phyloP scores from a whole-genome alignment of 2,113 vertebrate genomes.

The Oceanodroma tethys region DNA sequence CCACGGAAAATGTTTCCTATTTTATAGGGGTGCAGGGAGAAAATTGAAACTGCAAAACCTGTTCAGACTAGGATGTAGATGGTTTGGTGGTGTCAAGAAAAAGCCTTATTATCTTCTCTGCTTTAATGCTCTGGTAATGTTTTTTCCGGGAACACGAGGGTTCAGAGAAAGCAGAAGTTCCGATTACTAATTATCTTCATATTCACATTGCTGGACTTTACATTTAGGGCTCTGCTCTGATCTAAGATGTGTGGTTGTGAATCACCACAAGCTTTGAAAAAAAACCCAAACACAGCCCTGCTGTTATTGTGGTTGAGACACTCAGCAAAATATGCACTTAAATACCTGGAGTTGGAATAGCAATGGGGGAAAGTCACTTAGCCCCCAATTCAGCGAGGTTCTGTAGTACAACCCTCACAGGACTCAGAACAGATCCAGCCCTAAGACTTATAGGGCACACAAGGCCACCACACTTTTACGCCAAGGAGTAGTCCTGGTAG shows the following conservation, averaged over 20 bases:
- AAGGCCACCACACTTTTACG: background rate
- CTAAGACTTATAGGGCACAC: background rate
- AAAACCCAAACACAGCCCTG: background rate
- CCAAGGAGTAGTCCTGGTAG: background rate
- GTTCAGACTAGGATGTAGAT: background rate
- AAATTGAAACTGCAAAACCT: constrained; percentile 5
- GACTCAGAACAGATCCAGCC: background rate
- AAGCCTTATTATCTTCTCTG: constrained; percentile 17
- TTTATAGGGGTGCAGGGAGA: constrained; percentile 25
- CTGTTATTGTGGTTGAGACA: background rate
- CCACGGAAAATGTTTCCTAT: background rate
- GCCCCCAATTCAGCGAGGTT: background rate
- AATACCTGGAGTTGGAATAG: background rate
- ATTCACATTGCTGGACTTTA: background rate
- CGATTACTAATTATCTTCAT: constrained; percentile 11
- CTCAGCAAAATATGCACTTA: background rate
- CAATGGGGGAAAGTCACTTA: background rate
- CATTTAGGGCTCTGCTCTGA: constrained; percentile 4
- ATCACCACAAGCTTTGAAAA: constrained; percentile 4
- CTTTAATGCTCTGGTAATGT: constrained; percentile 32
- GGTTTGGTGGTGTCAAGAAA: constrained; percentile 4
- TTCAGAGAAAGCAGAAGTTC: constrained; percentile 5
- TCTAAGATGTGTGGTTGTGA: background rate
- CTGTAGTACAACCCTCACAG: background rate
- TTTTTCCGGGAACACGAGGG: background rate